Evolutionary conservation across 2,113 vertebrate species (phyloP), one percentile per base, ranked within the genome.

Genomic region (Zingel zingel): DNA sequence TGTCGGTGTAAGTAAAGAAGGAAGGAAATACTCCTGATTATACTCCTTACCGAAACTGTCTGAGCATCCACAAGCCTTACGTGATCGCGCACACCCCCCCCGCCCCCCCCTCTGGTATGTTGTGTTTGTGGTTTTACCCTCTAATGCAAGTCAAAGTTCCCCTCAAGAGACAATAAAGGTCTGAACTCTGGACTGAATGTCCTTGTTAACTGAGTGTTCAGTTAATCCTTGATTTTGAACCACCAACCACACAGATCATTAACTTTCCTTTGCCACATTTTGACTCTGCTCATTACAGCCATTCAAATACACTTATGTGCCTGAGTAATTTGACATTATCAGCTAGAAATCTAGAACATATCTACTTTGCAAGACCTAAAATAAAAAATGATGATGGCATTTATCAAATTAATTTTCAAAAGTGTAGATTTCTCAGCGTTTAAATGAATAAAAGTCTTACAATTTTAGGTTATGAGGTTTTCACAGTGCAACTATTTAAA

Each of bases 11-110:
- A 43, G 39, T 43, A 11, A 43, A 43, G 19, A 77, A 63, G 63
- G 23, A 39, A 70, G 77, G 79, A 68, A 84, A 78, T 54, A 12
- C 33, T 33, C 19, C 43, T 69, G 48, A n/a, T 70, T 48, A 58
- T 0, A 57, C 75, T 82, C 7, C 9, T 43, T 72, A 47, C 36
- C 1, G 36, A 39, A 39, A 39, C 8, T 9, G 36, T 39, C 36
- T 7, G 36, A 0, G 36, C 8, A 8, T 39, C 8, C 36, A 39
- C 6, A 39, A 39, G 36, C 36, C 36, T 39, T 39, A 39, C 36
- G 36, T 39, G 36, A 39, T 39, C 8, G 8, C 4, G 36, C 36
- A 39, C 36, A 39, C 8, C 7, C 36, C 36, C 36, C 36, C 36
- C 30, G 1, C 7, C 36, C 36, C 36, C 36, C 36, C 30, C 33